Evolutionary conservation across 1,140 invertebrate genomes (phyloP).

Genomic region (Pseudobourletiella spinata): DNA sequence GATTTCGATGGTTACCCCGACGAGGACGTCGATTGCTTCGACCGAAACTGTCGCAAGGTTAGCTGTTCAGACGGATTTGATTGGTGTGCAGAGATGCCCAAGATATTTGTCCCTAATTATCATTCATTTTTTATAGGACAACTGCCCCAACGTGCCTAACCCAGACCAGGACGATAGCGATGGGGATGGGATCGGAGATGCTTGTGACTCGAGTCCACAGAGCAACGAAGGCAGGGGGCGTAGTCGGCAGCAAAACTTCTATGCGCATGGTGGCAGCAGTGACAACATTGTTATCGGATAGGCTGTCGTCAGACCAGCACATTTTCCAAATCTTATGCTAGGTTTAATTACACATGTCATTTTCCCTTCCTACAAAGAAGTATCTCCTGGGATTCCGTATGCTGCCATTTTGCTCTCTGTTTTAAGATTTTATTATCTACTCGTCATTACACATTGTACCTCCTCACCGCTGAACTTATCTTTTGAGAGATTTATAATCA

Average conservation of each 20-base stretch:
- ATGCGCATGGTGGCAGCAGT: neutral
- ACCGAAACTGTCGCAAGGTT: constrained; percentile 5
- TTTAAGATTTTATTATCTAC: no score
- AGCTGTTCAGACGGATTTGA: neutral
- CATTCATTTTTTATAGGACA: neutral
- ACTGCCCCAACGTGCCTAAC: constrained; percentile 5
- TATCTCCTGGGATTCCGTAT: no score
- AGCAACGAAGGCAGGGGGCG: neutral
- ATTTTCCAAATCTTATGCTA: no score
- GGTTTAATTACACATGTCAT: no score
- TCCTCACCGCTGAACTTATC: no score
- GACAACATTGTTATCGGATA: constrained; percentile 6
- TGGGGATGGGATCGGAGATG: constrained; percentile 4
- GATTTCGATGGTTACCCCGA: constrained; percentile 2
- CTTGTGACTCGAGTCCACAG: neutral
- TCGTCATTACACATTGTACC: no score
- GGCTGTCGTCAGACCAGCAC: no score
- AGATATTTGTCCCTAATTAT: neutral
- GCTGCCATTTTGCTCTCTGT: no score
- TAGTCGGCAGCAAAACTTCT: neutral
- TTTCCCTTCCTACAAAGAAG: no score
- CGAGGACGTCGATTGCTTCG: constrained; percentile 5
- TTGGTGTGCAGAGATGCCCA: no score
- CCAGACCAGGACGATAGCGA: constrained; percentile 2
- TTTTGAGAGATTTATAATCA: no score